phyloP scores from a whole-genome alignment of 2,888 invertebrate genomes.

The Yponomeuta evonymella region DNA sequence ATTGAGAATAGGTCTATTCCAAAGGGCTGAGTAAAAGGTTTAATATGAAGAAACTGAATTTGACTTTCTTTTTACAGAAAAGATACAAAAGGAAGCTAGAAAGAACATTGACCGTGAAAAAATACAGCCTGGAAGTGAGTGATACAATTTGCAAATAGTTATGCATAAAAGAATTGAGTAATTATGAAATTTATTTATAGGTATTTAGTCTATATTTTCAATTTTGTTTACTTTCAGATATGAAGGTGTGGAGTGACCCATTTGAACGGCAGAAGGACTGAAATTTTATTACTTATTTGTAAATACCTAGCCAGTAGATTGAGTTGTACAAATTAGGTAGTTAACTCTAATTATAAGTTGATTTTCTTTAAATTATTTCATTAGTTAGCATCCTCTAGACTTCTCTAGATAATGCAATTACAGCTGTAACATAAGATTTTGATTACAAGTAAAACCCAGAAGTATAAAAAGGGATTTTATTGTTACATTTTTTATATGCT shows the following conservation, averaged over 20 bases:
- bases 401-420: neutral
- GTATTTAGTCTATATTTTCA: neutral
- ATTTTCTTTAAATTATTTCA: neutral
- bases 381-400: neutral
- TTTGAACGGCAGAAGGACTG: constrained; percentile 65
- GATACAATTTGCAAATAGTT: no score
- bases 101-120: constrained; percentile 74
- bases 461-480: constrained; percentile 49
- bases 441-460: constrained; percentile 21
- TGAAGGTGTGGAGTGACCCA: constrained; percentile 78
- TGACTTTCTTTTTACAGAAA: constrained; percentile 43
- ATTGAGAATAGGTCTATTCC: no score
- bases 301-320: constrained; percentile 30
- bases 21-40: no score
- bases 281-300: neutral
- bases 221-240: constrained; percentile 58
- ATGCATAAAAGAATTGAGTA: no score
- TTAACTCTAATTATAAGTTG: constrained; percentile 12
- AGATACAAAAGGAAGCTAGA: constrained; percentile 68
- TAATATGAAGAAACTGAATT: no score
- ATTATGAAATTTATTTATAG: neutral
- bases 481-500: constrained; percentile 52
- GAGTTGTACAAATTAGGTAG: constrained; percentile 24
- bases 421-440: neutral
- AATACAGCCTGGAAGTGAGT: constrained; percentile 79